Percentiles rank a stretch among this genome's conserved stretches.
Evolutionary conservation across 2,888 invertebrate genomes (phyloP).

Genomic region (Lasioglossum oenotherae): DNA sequence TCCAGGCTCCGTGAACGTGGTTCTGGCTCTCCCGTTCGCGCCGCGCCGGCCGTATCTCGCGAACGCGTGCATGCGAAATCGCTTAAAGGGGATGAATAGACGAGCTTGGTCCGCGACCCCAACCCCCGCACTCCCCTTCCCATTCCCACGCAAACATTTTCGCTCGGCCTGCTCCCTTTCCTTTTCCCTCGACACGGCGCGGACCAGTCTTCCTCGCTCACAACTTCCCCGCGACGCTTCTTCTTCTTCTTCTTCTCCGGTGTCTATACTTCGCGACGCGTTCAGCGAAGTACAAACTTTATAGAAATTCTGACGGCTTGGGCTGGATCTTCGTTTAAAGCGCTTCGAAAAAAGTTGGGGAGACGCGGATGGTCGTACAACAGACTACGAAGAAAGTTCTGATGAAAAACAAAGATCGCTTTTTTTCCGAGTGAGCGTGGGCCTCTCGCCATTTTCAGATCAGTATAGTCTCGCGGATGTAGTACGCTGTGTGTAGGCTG

Average conservation of each 20-base stretch:
- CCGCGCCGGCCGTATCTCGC: slow-evolving; percentile 53
- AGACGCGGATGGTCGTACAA: background rate
- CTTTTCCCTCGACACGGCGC: background rate
- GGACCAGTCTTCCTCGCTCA: background rate
- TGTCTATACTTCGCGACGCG: slow-evolving; percentile 5
- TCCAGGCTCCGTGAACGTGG: slow-evolving; percentile 13
- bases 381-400: background rate
- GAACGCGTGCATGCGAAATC: slow-evolving; percentile 75
- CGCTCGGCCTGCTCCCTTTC: slow-evolving; percentile 11
- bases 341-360: background rate
- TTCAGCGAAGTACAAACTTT: slow-evolving; percentile 6
- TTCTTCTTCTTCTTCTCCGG: background rate
- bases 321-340: background rate
- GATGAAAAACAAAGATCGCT: background rate
- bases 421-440: background rate
- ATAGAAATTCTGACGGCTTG: background rate
- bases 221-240: background rate
- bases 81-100: slow-evolving; percentile 77
- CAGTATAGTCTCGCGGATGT: background rate
- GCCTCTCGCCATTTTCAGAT: background rate
- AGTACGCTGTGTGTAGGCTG: no score
- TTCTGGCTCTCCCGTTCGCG: slow-evolving; percentile 24
- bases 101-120: slow-evolving; percentile 26
- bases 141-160: slow-evolving; percentile 37
- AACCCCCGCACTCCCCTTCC: background rate